Conservation (phyloP, 2,888 invertebrate species). For the Heliconius aoede region DNA sequence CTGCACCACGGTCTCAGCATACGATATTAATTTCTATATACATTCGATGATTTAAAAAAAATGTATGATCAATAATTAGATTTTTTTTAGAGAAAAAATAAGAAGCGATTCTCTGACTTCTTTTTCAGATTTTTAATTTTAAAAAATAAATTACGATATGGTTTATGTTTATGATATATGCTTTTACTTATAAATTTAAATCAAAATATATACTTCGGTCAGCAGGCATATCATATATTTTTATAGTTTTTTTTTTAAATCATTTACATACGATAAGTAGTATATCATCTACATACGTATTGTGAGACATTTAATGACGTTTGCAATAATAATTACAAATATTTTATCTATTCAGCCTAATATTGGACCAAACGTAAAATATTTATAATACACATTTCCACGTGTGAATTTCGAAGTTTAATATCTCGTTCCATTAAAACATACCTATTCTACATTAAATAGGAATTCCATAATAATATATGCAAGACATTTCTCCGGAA, state of each 20-base stretch:
- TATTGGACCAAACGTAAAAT: not conserved
- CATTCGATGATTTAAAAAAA: not conserved
- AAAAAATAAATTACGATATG: too few relatives aligned
- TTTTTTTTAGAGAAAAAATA: too few relatives aligned
- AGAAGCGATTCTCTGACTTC: too few relatives aligned
- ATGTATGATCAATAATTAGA: not conserved
- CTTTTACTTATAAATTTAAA: too few relatives aligned
- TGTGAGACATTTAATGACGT: too few relatives aligned
- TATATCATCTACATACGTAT: too few relatives aligned
- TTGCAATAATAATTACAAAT: too few relatives aligned
- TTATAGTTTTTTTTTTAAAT: too few relatives aligned
- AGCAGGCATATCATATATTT: not conserved
- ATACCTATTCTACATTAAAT: not conserved
- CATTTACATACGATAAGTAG: too few relatives aligned
- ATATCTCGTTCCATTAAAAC: not conserved
- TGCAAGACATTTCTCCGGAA: not conserved
- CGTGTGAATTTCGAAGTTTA: not conserved
- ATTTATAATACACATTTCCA: not conserved
- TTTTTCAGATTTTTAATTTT: too few relatives aligned
- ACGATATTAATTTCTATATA: slow-evolving; percentile 6
- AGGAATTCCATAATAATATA: not conserved
- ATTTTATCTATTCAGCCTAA: not conserved
- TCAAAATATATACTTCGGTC: too few relatives aligned
- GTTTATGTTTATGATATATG: too few relatives aligned
- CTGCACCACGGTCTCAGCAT: not conserved